Conservation (phyloP, 2,113 vertebrate genomes). For the Empidonax alnorum region DNA sequence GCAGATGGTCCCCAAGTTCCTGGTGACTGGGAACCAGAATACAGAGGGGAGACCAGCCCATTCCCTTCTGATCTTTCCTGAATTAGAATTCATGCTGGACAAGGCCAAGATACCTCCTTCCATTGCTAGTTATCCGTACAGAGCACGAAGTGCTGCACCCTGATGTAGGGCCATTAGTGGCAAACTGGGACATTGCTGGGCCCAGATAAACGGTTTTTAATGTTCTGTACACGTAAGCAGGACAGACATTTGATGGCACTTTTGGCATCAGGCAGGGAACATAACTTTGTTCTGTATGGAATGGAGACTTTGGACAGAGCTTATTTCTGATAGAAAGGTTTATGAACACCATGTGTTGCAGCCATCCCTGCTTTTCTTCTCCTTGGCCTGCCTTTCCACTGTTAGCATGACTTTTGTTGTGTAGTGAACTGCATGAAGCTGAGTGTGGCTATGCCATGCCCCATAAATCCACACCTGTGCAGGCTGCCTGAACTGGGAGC, state of each 20-base stretch:
- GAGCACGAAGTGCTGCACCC: neutral
- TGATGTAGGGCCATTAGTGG: neutral
- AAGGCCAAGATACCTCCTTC: neutral
- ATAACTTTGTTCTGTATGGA: neutral
- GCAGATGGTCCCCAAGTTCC: neutral
- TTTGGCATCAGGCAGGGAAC: neutral
- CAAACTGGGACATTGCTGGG: neutral
- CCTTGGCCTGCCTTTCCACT: neutral
- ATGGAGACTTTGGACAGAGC: neutral
- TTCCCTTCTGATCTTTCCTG: neutral
- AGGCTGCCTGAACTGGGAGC: neutral
- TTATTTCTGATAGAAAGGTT: neutral
- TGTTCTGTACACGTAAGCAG: neutral
- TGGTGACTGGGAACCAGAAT: neutral
- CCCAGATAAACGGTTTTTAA: neutral
- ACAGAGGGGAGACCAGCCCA: neutral
- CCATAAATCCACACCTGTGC: fast-evolving
- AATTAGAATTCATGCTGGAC: neutral
- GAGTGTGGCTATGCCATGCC: fast-evolving
- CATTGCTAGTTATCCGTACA: neutral
- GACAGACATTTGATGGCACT: neutral
- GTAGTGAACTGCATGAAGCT: neutral
- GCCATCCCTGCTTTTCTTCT: neutral
- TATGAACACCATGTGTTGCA: neutral
- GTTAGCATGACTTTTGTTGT: neutral